Base-by-base conservation (phyloP, 2,797 vertebrate genomes). In the Lindbergichthys nudifrons region DNA sequence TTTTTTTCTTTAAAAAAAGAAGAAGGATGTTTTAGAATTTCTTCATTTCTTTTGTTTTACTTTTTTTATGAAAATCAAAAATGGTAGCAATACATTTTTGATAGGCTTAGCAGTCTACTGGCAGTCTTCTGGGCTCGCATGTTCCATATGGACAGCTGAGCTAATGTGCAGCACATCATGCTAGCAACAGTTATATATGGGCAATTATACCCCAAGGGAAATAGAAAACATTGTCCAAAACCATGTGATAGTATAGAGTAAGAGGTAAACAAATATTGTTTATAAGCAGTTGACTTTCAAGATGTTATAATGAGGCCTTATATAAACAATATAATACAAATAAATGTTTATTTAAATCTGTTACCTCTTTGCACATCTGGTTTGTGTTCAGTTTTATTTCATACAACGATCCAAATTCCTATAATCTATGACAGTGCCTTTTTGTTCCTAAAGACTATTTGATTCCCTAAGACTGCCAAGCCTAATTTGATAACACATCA, bases 91-190 rank as follows among this genome's bases (percentile, higher is more conserved):
- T 92, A 90, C 94, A 91, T 94, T 95, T 95, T 94, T 95, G 93
- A 95, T 95, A 95, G 95, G 96, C 96, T 96, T 96, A 95, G 97
- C 96, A 95, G 94, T 96, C 94, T 96, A 94, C 84, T 88, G 83
- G 89, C 89, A 85, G 89, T 88, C 74, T 82, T 76, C 23, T 75
- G 65, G 79, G 69, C 52, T 88, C 60, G 73, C 73, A 59, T 71
- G 73, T 75, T 54, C 68, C 45, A 65, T 71, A 47, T 59, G 59
- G 52, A 82, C 70, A 75, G 43, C 53, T 66, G 69, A 8, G 58
- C 10, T 80, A 32, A 32, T 42, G 50, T 42, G 50, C 39, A 67
- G 13, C 58, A 73, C 41, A n/a, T 70, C 21, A 41, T 10, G 7
- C 5, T 50, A 14, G 46, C 56, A 65, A 43, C 50, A 62, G 43